Evolutionary conservation across 2,797 vertebrate species (phyloP), one percentile per base, ranked within the genome.

Genomic region (Onychomys arenicola): DNA sequence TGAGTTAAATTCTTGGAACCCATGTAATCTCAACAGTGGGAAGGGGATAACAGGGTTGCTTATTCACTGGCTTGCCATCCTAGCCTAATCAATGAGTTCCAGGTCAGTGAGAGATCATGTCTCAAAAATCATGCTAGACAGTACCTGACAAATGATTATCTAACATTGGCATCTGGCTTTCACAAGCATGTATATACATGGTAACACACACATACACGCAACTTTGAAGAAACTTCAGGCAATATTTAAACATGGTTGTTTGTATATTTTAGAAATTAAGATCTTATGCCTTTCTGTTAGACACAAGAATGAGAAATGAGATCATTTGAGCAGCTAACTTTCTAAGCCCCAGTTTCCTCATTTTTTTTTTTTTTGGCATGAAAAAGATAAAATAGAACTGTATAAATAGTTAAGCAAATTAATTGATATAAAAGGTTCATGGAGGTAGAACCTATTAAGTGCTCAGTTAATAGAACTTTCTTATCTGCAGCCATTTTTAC

Each of bases 401-500:
- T 78, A n/a, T 76, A 78, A 71, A 23, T 63, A 91, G 2, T 55
- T 86, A 13, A 93, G 7, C 52, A 13, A 46, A 69, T 88, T 78
- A 73, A 69, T 86, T 52, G 40, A 67, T 63, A 96, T 25, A 80
- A 92, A 91, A 34, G 11, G 32, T 37, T 93, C 91, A 9, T 14
- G 1, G 4, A 83, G 61, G 21, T 86, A 67, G 14, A 91, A 73
- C 12, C 87, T 95, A 91, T 25, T 43, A 92, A 91, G 27, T 57
- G 82, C 9, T 85, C 85, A 77, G 27, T 65, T 94, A 90, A 83
- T 40, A 71, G 46, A 85, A 75, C 2, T 17, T 69, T 86, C 25
- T 59, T 85, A 95, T 81, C 80, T 67, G 46, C 84, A n/a, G 37
- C 23, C 40, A 89, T 43, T 90, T 75, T 77, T 77, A 65, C 65